Conservation (phyloP, 2,797 vertebrate species). For the Leucoraja ocellata region DNA sequence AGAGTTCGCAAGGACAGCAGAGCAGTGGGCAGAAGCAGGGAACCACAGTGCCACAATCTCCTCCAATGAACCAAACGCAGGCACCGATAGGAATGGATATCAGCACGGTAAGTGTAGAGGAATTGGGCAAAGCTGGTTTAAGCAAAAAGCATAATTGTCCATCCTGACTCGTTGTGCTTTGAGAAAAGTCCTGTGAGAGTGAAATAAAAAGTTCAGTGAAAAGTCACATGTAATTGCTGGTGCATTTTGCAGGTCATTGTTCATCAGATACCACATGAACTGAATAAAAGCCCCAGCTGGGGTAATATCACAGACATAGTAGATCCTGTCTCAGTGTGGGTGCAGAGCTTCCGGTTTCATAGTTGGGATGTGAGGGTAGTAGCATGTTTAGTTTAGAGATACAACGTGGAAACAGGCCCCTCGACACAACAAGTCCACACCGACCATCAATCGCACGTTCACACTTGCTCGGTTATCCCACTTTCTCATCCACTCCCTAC, state of each 20-base stretch:
- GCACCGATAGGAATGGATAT: slow-evolving; percentile 77
- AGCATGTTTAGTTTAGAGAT: too few species aligned
- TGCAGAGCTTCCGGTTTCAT: neutral
- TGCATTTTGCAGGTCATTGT: neutral
- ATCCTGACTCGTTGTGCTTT: neutral
- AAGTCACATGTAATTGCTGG: neutral
- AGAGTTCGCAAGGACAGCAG: slow-evolving; percentile 56
- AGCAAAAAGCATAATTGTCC: neutral
- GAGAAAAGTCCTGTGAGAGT: neutral
- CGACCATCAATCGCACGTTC: too few species aligned
- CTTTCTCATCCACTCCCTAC: too few species aligned
- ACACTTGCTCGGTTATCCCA: too few species aligned
- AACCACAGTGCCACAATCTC: slow-evolving; percentile 69
- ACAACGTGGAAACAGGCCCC: too few species aligned
- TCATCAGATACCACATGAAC: neutral
- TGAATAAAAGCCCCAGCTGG: slow-evolving; percentile 8
- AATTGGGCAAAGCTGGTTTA: neutral
- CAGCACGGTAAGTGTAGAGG: slow-evolving; percentile 69
- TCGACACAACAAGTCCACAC: too few species aligned
- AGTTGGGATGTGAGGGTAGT: neutral
- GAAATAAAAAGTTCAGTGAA: slow-evolving; percentile 11
- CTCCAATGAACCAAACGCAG: slow-evolving; percentile 72
- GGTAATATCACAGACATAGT: neutral
- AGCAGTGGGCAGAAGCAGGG: slow-evolving; percentile 65
- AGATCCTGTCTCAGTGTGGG: neutral